Conservation (phyloP, 2,113 vertebrate genomes). For the Beaufortia kweichowensis region DNA sequence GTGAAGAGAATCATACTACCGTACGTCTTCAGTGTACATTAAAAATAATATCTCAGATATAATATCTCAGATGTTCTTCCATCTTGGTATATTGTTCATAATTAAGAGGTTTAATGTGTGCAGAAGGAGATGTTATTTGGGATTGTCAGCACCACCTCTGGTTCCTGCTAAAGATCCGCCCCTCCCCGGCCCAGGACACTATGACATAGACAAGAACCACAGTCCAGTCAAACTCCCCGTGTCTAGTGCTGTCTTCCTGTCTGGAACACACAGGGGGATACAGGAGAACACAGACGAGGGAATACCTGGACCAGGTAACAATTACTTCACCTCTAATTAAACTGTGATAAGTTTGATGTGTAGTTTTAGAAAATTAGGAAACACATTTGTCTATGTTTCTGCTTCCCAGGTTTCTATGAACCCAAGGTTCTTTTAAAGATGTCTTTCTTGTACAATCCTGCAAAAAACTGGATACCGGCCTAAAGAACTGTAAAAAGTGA, state of each 20-base stretch:
- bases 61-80: neutral
- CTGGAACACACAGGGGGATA: constrained; percentile 65
- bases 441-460: constrained; percentile 72
- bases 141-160: constrained; percentile 68
- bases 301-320: constrained; percentile 77
- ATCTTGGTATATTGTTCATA: no score
- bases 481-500: constrained; percentile 42
- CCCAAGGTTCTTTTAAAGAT: constrained; percentile 63
- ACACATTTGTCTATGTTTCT: neutral
- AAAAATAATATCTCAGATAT: neutral
- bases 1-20: constrained; percentile 58
- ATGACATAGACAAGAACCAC: constrained; percentile 60
- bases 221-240: constrained; percentile 61
- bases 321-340: neutral
- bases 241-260: constrained; percentile 74
- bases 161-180: constrained; percentile 66
- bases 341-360: neutral
- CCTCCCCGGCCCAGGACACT: constrained; percentile 74
- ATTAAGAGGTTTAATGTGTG: neutral
- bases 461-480: constrained; percentile 69
- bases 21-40: constrained; percentile 61
- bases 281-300: neutral
- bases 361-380: neutral
- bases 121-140: constrained; percentile 69
- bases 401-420: constrained; percentile 69